Percentiles rank a stretch among this genome's conserved stretches.
phyloP scores from a whole-genome alignment of 2,888 invertebrate genomes.

The Laspeyria flexula region DNA sequence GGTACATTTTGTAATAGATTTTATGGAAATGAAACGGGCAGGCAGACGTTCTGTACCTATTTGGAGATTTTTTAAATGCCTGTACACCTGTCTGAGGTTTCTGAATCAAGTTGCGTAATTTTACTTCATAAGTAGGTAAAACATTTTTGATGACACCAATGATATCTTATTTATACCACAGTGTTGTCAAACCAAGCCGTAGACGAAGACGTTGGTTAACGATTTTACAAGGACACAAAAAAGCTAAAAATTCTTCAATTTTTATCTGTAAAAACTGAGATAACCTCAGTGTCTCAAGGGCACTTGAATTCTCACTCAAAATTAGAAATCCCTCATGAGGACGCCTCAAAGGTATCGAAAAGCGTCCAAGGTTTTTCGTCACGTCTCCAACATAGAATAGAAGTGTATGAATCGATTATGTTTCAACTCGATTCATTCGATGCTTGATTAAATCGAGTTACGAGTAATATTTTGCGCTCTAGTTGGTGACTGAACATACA shows the following conservation, averaged over 20 bases:
- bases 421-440: slow-evolving; percentile 24
- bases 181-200: no score
- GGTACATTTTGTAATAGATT: no score
- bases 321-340: slow-evolving; percentile 49
- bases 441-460: slow-evolving; percentile 21
- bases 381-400: slow-evolving; percentile 49
- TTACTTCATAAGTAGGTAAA: no score
- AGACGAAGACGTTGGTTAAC: no score
- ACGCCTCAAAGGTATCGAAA: slow-evolving; percentile 51
- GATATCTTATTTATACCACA: no score
- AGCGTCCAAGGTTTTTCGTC: slow-evolving; percentile 53
- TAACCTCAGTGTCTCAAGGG: slow-evolving; percentile 49
- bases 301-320: slow-evolving; percentile 53
- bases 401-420: slow-evolving; percentile 32
- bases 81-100: no score
- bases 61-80: no score
- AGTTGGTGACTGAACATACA: neutral
- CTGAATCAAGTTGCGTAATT: no score
- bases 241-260: slow-evolving; percentile 2
- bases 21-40: no score
- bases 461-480: slow-evolving; percentile 1
- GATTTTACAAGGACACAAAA: no score
- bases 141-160: no score
- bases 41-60: no score
- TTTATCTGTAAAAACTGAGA: slow-evolving; percentile 24